A percentile compares a stretch with the other conserved stretches of the same genome.
Evolutionary conservation across 2,113 vertebrate genomes (phyloP).

Genomic region (Malurus alboscapulatus): DNA sequence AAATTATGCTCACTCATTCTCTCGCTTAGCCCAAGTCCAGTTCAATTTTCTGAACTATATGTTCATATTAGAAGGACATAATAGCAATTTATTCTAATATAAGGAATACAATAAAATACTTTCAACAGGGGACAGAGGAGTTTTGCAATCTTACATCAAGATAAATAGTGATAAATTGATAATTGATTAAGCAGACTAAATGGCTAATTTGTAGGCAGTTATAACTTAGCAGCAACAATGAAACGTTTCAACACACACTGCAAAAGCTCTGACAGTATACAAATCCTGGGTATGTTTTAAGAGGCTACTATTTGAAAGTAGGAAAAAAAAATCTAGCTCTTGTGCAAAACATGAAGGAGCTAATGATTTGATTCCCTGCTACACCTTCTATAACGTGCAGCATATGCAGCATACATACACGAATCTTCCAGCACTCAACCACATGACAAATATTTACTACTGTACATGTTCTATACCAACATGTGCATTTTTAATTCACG

Average conservation of each 20-base stretch:
- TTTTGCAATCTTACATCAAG: constrained; percentile 52
- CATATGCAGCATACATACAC: background rate
- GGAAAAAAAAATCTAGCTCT: background rate
- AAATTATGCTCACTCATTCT: constrained; percentile 72
- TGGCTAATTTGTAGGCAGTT: constrained; percentile 13
- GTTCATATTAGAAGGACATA: constrained; percentile 67
- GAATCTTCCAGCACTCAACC: constrained; percentile 15
- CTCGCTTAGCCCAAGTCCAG: constrained; percentile 68
- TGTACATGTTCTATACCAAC: background rate
- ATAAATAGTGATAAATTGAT: constrained; percentile 61
- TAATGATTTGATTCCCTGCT: constrained; percentile 8
- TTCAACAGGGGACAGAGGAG: constrained; percentile 17
- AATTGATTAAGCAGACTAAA: constrained; percentile 46
- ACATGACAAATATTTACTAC: constrained; percentile 25
- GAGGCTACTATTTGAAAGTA: background rate
- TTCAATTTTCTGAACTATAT: constrained; percentile 75
- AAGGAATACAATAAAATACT: constrained; percentile 60
- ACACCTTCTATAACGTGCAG: background rate
- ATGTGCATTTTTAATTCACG: background rate
- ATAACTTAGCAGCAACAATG: background rate
- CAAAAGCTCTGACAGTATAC: background rate
- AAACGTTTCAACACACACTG: background rate
- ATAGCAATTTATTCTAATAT: constrained; percentile 59
- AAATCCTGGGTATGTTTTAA: background rate
- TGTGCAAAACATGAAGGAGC: background rate